Percentiles rank a stretch among this genome's conserved stretches.
These are phyloP conservation scores for Epizoanthus stellaris DNA, from an alignment of 92 coral and sea anemone genomes.

Conservation along the genomic window DNA sequence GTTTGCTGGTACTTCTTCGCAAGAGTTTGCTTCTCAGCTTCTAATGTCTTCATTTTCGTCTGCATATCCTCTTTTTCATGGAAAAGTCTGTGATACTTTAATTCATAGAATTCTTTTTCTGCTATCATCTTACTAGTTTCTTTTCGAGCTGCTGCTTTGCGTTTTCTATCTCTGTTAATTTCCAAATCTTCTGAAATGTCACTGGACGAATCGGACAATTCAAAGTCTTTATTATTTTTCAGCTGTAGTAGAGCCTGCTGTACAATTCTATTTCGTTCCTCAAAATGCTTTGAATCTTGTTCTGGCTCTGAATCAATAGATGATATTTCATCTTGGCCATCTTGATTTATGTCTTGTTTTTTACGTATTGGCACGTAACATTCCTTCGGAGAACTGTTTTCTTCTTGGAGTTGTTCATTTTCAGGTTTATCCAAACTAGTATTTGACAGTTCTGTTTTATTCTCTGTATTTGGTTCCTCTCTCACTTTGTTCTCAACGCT, in stretches of 20 bases:
- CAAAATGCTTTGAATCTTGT: slow-evolving; percentile 53
- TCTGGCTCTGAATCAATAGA: slow-evolving; percentile 75
- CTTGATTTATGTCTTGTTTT: slow-evolving; percentile 4
- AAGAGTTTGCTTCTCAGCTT: slow-evolving; percentile 63
- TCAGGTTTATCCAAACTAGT: neutral
- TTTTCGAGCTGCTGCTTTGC: slow-evolving; percentile 41
- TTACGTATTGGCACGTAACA: neutral
- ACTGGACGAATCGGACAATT: slow-evolving; percentile 73
- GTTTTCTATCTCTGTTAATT: slow-evolving; percentile 19
- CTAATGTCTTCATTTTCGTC: slow-evolving; percentile 67
- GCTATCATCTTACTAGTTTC: slow-evolving; percentile 64
- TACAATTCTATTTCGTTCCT: slow-evolving; percentile 58
- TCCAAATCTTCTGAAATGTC: slow-evolving; percentile 80
- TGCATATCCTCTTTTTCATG: slow-evolving; percentile 74
- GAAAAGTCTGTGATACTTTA: slow-evolving; percentile 59
- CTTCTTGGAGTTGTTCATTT: neutral
- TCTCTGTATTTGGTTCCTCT: neutral
- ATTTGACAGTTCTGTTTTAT: neutral
- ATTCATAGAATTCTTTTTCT: slow-evolving; percentile 70
- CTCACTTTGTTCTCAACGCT: neutral
- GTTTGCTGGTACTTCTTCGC: slow-evolving; percentile 53
- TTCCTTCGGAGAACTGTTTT: neutral
- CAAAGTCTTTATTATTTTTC: slow-evolving; percentile 56
- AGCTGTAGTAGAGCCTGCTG: slow-evolving; percentile 63
- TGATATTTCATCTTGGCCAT: slow-evolving; percentile 63